A percentile compares a stretch with the other conserved stretches of the same genome.
Conservation (phyloP, 2,888 invertebrate genomes). For the Pheosia tremula region DNA sequence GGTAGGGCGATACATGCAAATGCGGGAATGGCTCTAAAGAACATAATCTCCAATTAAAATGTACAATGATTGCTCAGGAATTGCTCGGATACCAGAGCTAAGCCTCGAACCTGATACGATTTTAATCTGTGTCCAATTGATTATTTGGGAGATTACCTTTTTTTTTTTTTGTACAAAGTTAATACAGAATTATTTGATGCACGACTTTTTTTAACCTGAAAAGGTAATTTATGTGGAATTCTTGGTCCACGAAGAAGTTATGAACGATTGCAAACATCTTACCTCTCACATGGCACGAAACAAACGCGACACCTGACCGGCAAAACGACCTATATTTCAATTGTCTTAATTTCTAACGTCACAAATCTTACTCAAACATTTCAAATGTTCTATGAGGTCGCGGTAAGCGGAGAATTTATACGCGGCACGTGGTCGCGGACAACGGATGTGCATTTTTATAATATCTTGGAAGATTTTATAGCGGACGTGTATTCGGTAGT, state of each 20-base stretch:
- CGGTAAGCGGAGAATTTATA: constrained; percentile 46
- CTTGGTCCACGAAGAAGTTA: too few relatives aligned
- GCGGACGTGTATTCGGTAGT: constrained; percentile 11
- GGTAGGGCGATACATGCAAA: constrained; percentile 31
- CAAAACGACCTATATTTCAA: constrained; percentile 18
- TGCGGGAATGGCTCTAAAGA: constrained; percentile 23
- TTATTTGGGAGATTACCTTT: background rate
- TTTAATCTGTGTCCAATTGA: constrained; percentile 21
- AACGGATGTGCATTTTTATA: constrained; percentile 53
- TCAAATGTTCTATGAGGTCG: background rate
- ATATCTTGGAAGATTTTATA: constrained; percentile 31
- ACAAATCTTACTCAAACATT: constrained; percentile 28
- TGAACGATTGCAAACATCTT: constrained; percentile 10
- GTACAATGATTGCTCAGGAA: constrained; percentile 26
- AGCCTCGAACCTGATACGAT: constrained; percentile 16
- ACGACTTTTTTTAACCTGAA: too few relatives aligned
- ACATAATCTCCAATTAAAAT: constrained; percentile 41
- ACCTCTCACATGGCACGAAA: constrained; percentile 3
- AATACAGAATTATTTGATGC: too few relatives aligned
- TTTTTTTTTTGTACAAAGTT: background rate
- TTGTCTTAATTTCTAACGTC: constrained; percentile 35
- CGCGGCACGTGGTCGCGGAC: constrained; percentile 37
- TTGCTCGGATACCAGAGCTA: constrained; percentile 16
- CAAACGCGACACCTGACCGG: constrained; percentile 6
- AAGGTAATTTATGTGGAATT: too few relatives aligned